Conservation (phyloP, 1,140 invertebrate species). For the Chrysoperla carnea region DNA sequence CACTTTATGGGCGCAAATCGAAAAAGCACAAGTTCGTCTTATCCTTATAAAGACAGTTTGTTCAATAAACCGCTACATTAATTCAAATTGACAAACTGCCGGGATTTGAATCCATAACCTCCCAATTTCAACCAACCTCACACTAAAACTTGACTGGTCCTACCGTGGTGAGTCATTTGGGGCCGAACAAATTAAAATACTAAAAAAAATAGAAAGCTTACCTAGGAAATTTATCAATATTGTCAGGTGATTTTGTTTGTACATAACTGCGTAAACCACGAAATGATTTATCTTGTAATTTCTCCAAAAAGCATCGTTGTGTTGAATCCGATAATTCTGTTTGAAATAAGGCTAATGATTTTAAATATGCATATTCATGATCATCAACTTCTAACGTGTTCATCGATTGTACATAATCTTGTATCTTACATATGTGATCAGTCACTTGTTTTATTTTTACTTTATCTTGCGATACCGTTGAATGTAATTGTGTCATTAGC, state of each 20-base stretch:
- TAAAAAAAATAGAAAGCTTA: too few relatives aligned
- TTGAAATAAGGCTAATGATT: slow-evolving; percentile 70
- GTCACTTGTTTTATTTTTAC: slow-evolving; percentile 62
- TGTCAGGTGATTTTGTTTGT: slow-evolving; percentile 24
- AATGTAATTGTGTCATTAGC: slow-evolving; percentile 51
- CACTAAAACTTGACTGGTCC: too few relatives aligned
- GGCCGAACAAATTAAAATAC: too few relatives aligned
- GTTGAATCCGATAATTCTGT: slow-evolving; percentile 26
- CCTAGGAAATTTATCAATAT: slow-evolving; percentile 41
- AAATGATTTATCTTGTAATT: slow-evolving; percentile 55
- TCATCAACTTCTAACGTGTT: slow-evolving; percentile 58
- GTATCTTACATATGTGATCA: slow-evolving; percentile 65
- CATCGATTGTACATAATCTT: slow-evolving; percentile 65
- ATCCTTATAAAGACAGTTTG: too few relatives aligned
- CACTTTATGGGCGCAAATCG: too few relatives aligned
- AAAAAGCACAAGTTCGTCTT: not conserved
- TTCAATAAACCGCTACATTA: too few relatives aligned
- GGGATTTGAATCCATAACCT: too few relatives aligned
- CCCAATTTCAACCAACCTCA: too few relatives aligned
- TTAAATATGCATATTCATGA: slow-evolving; percentile 80
- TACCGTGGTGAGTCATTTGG: too few relatives aligned
- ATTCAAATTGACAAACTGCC: too few relatives aligned
- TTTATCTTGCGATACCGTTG: slow-evolving; percentile 50
- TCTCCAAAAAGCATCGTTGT: slow-evolving; percentile 28
- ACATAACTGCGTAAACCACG: slow-evolving; percentile 46